Evolutionary conservation across 2,888 invertebrate species (phyloP).

Genomic region (Drosophila aldrichi): DNA sequence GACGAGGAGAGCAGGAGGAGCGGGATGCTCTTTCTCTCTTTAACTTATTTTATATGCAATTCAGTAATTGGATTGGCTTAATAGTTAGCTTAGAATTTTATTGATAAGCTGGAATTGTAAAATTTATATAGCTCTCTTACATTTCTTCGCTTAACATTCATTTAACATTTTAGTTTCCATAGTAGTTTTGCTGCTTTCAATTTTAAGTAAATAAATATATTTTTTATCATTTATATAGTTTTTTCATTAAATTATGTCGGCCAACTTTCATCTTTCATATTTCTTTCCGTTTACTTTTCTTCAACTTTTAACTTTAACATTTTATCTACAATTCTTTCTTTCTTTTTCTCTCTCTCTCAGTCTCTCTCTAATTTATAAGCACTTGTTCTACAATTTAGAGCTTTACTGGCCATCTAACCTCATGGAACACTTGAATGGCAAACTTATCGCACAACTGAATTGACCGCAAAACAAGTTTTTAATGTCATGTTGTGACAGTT

Average conservation of each 20-base stretch:
- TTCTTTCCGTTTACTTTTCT: background rate
- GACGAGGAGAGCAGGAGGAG: background rate
- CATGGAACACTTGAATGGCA: background rate
- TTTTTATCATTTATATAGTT: too few relatives aligned
- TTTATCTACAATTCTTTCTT: background rate
- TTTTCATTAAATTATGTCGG: too few relatives aligned
- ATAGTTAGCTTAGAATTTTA: background rate
- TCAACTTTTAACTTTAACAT: background rate
- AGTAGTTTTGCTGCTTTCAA: too few relatives aligned
- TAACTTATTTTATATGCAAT: background rate
- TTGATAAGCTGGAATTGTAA: background rate
- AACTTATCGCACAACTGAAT: constrained; percentile 7
- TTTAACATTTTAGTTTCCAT: too few relatives aligned
- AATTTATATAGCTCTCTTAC: too few relatives aligned
- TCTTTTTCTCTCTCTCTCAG: background rate
- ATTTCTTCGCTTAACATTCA: too few relatives aligned
- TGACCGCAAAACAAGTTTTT: constrained; percentile 18
- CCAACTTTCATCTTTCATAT: background rate
- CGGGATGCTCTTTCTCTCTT: background rate
- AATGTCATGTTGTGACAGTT: constrained; percentile 14
- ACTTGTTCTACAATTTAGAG: background rate
- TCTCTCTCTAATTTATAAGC: background rate
- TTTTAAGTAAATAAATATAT: too few relatives aligned
- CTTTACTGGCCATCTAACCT: background rate
- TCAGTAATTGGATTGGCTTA: too few relatives aligned